Base-by-base conservation (phyloP, 2,888 invertebrate genomes). In the Palloptera scutellata region DNA sequence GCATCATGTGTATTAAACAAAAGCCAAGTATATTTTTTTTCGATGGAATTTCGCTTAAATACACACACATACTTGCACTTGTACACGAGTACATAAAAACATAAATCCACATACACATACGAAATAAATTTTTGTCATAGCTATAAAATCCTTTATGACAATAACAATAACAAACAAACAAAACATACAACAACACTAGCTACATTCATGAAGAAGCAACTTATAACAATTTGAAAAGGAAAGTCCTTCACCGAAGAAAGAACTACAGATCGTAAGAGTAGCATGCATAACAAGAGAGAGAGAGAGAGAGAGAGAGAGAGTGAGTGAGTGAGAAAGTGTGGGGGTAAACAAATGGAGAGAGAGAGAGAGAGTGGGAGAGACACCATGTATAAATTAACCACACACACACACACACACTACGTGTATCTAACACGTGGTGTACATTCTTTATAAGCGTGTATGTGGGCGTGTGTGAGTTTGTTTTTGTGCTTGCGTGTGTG, bases 191-290 rank as follows among this genome's bases (percentile, higher is more conserved):
- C 41, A 13, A 15, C 1, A 40, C 30, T 11, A 20, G 20, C 13
- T n/a, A 11, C 20, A 20, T 15, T 12, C 53, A 20, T 11, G n/a
- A n/a, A n/a, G n/a, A n/a, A n/a, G n/a, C n/a, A n/a, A n/a, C n/a
- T n/a, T n/a, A n/a, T n/a, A n/a, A n/a, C n/a, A n/a, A 53, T 20
- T 20, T 53, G 53, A 20, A 53, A 53, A 53, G 20, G 17, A 20
- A 17, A 53, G 53, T 53, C 20, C 20, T 17, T 53, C 19, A 13
- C 53, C 53, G 17, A 13, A 20, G 19, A 53, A 11, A 15, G 20
- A 53, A 20, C 17, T 12, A 20, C 53, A 53, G 19, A 17, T 2
- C 30, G 30, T 30, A 30, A 4, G 30, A 30, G 30, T 30, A 30
- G 6, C 30, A 30, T 30, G 30, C 2, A 30, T 4, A 4, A 6